Evolutionary conservation across 2,888 invertebrate genomes (phyloP), one percentile per base, ranked within the genome.

Genomic region (Lasioglossum leucozonium): DNA sequence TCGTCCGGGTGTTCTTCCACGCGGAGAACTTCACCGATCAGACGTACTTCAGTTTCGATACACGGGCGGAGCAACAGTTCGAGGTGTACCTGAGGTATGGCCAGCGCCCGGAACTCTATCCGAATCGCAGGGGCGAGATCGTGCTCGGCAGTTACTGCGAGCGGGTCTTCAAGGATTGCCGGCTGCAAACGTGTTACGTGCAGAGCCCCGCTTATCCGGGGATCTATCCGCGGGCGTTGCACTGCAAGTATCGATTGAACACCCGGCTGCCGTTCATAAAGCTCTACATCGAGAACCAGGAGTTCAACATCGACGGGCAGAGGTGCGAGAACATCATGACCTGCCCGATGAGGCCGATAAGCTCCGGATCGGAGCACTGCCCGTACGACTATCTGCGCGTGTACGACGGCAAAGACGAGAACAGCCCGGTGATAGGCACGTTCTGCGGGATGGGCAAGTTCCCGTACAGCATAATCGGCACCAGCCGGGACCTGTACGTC

Each of bases 271-370:
- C 98, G 37, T 98, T 98, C 95, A 98, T 98, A 94, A 98, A 98
- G 95, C 96, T 98, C 91, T 98, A 98, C 95, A 98, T 98, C 92
- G 98, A 98, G 95, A 98, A 98, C 95, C 98, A 98, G 94, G 98
- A 98, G 95, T 98, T 98, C 95, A 98, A 98, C 94, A 98, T 98
- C 91, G 98, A 98, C 92, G 98, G 98, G 1, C 98, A 98, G 93
- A 96, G 98, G 79, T 98, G 98, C 94, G 98, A 99, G 95, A 98
- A 98, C 95, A 98, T 98, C 91, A 98, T 99, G 98, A 98, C 98
- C 0, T 99, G 98, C 93, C 98, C 98, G 40, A 98, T 98, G 97
- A 96, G 98, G 89, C 98, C 98, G 16, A 98, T 98, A 87, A 98
- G 98, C 18, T 98, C 98, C 79, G 98, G 98, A 58, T 97, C 97